Evolutionary conservation across 1,140 invertebrate species (phyloP).

Genomic region (Drosophila pseudoobscura): DNA sequence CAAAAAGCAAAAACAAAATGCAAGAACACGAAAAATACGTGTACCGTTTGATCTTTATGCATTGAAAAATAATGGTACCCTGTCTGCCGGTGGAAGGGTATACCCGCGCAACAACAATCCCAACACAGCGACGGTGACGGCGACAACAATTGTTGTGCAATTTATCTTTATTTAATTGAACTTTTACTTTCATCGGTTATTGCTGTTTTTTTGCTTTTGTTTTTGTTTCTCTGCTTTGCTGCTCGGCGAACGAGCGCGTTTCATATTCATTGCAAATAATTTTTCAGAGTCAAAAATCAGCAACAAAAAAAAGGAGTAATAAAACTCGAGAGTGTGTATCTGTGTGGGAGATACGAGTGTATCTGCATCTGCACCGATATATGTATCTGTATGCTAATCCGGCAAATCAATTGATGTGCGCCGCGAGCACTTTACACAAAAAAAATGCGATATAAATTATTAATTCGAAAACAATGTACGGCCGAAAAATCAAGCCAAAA

Average conservation of each 20-base stretch:
- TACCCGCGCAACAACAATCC: too few relatives aligned
- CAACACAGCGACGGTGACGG: constrained; percentile 5
- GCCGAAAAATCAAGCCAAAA: constrained; percentile 19
- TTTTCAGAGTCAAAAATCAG: constrained; percentile 61
- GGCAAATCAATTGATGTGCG: constrained; percentile 80
- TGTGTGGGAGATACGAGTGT: not conserved
- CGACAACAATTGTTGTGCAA: constrained; percentile 77
- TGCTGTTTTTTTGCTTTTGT: constrained; percentile 9
- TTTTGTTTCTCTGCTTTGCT: constrained; percentile 17
- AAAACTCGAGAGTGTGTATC: constrained; percentile 22
- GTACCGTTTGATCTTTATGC: not conserved
- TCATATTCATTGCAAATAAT: constrained; percentile 79
- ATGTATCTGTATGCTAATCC: constrained; percentile 69
- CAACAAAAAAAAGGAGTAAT: constrained; percentile 18
- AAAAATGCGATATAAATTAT: constrained; percentile 75
- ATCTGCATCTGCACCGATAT: constrained; percentile 7
- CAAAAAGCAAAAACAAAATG: too few relatives aligned
- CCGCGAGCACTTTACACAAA: constrained; percentile 58
- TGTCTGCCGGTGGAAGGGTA: too few relatives aligned
- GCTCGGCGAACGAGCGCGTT: constrained; percentile 68
- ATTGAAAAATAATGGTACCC: too few relatives aligned
- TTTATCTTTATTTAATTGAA: constrained; percentile 82
- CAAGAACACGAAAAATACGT: too few relatives aligned
- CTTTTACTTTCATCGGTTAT: constrained; percentile 71
- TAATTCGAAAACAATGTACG: constrained; percentile 76